phyloP scores from a whole-genome alignment of 2,113 vertebrate species.

The Pseudolaguvia tuberculata region DNA sequence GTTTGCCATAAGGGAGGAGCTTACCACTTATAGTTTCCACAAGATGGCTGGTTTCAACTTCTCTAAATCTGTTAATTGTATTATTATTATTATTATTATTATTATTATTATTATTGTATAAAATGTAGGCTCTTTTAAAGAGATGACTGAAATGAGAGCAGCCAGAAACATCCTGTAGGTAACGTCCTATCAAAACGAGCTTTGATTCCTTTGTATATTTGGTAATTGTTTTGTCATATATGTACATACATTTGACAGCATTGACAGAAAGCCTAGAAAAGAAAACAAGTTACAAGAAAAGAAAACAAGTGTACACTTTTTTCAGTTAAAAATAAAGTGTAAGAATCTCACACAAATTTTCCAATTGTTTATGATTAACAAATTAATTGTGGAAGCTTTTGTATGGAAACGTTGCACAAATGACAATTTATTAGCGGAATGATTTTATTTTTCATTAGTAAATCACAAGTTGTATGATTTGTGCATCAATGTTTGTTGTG shows the following conservation, averaged over 20 bases:
- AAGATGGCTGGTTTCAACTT: slow-evolving; percentile 68
- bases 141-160: slow-evolving; percentile 48
- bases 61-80: slow-evolving; percentile 76
- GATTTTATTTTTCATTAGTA: slow-evolving; percentile 59
- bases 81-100: slow-evolving; percentile 64
- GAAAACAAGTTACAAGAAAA: slow-evolving; percentile 66
- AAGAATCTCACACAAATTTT: slow-evolving; percentile 80
- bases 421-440: slow-evolving; percentile 96
- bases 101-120: slow-evolving; percentile 57
- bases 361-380: slow-evolving; percentile 82
- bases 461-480: slow-evolving; percentile 79
- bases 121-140: slow-evolving; percentile 35
- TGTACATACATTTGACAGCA: slow-evolving; percentile 96
- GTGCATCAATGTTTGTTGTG: slow-evolving; percentile 97
- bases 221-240: slow-evolving; percentile 98
- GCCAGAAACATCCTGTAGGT: slow-evolving; percentile 54
- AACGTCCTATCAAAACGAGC: slow-evolving; percentile 75
- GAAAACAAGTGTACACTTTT: slow-evolving; percentile 32
- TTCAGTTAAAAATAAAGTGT: slow-evolving; percentile 63
- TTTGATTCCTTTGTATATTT: slow-evolving; percentile 94
- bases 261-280: slow-evolving; percentile 85
- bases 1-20: slow-evolving; percentile 25
- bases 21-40: slow-evolving; percentile 61
- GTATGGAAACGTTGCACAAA: slow-evolving; percentile 97
- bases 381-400: slow-evolving; percentile 76